These are phyloP conservation scores for Rhingia rostrata DNA, from an alignment of 2,888 invertebrate species.

Conservation along the genomic window DNA sequence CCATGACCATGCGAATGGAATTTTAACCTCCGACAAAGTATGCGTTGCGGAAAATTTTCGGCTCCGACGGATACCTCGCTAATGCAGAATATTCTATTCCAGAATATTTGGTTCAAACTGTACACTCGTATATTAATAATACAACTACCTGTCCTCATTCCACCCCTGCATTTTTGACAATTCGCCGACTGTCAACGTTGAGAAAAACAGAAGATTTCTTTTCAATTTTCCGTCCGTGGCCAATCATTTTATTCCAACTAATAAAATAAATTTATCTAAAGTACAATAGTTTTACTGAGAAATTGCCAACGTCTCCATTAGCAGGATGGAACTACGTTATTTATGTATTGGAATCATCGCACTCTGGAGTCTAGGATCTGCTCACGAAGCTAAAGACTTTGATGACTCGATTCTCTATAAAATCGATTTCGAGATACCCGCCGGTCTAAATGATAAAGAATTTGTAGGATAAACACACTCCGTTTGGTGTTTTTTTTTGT, in stretches of 20 bases:
- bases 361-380: slow-evolving; percentile 8
- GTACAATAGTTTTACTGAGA: not conserved
- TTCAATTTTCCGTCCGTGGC: slow-evolving; percentile 7
- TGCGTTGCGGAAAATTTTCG: too few species aligned
- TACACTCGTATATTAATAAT: not conserved
- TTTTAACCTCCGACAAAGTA: too few species aligned
- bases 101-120: too few species aligned
- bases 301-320: not conserved
- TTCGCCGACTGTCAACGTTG: slow-evolving; percentile 26
- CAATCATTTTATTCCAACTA: slow-evolving; percentile 22
- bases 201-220: slow-evolving; percentile 15
- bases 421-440: slow-evolving; percentile 89
- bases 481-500: not conserved
- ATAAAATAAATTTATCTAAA: not conserved
- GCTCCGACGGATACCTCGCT: too few species aligned
- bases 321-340: slow-evolving; percentile 8
- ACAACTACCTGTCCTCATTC: not conserved
- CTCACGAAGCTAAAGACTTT: slow-evolving; percentile 89
- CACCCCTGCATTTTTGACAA: slow-evolving; percentile 26
- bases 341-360: slow-evolving; percentile 1
- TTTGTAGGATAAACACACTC: slow-evolving; percentile 29
- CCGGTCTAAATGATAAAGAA: slow-evolving; percentile 48
- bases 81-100: too few species aligned
- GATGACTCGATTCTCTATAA: slow-evolving; percentile 92
- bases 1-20: too few species aligned